Conservation (phyloP, 2,113 vertebrate genomes). For the Peromyscus polionotus region DNA sequence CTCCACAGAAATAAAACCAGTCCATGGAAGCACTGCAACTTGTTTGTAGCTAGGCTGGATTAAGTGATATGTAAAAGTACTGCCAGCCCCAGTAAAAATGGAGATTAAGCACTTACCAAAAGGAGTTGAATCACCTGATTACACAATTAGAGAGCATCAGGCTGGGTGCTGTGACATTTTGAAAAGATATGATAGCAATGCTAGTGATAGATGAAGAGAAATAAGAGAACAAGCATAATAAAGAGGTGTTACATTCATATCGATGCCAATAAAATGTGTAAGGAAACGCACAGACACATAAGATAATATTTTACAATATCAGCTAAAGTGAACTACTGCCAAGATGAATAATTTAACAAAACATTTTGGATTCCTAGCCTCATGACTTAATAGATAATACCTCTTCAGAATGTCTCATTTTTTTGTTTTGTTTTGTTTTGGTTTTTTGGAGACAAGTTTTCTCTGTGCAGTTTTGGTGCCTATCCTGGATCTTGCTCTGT, state of each 20-base stretch:
- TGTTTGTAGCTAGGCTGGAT: not conserved
- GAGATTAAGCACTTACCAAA: not conserved
- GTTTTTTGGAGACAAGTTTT: no score
- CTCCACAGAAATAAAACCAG: not conserved
- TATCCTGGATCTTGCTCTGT: no score
- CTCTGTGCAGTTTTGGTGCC: no score
- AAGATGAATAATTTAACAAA: not conserved
- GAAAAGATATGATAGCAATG: not conserved
- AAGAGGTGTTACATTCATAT: not conserved
- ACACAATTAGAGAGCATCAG: not conserved
- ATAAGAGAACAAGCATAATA: not conserved
- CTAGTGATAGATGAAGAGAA: not conserved
- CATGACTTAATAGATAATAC: not conserved
- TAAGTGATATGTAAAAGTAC: not conserved
- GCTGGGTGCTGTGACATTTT: not conserved
- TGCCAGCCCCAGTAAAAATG: not conserved
- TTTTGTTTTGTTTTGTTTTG: no score
- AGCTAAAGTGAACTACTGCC: not conserved
- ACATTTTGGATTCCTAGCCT: not conserved
- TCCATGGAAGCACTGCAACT: not conserved
- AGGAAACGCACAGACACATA: slow-evolving; percentile 34
- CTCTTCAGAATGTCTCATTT: not conserved
- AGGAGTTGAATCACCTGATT: not conserved
- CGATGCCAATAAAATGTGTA: not conserved
- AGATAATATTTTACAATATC: slow-evolving; percentile 28